Base-by-base conservation (phyloP, 2,113 vertebrate species). In the Malurus melanocephalus region DNA sequence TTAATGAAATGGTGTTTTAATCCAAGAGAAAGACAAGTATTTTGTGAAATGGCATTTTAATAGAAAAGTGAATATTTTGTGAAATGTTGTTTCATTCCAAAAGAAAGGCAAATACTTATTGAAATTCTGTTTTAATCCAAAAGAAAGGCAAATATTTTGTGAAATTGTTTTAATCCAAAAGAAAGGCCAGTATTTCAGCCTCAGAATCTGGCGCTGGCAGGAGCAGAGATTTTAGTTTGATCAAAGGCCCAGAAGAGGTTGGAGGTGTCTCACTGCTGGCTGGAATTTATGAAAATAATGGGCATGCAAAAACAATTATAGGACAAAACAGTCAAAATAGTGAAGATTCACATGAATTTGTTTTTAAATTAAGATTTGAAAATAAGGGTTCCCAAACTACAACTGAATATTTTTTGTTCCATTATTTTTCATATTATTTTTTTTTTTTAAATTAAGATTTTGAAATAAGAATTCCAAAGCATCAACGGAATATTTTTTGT, bases 341-440 rank as follows among this genome's bases (percentile, higher is more conserved):
- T 30, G 32, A 33, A 49, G 18, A 80, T 38, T 38, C 3, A 4
- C 6, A 3, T 1, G 4, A 5, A 30, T 17, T 61, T 45, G 28
- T 26, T 40, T 20, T 10, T 7, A 2, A 53, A 49, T 59, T 15
- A n/a, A 24, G 14, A 42, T 51, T 64, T 80, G 35, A 33, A 67
- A 80, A 42, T 2, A 15, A 46, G 2, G 8, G 18, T 56, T 85
- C 24, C 17, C 24, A 61, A 79, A 55, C 46, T 43, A 3, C 10
- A 67, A 10, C 7, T 4, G 24, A 57, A 3, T 40, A n/a, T 24
- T 71, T 82, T 53, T 62, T 43, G 26, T 48, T 35, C 30, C 10
- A 0, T 57, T 43, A 7, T 38, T 60, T 74, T 13, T 22, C 3
- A 4, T 6, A 3, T 0, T 5, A 5, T 2, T 35, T n/a, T 17